Conservation (phyloP, 2,888 invertebrate genomes). For the Nomada hirtipes region DNA sequence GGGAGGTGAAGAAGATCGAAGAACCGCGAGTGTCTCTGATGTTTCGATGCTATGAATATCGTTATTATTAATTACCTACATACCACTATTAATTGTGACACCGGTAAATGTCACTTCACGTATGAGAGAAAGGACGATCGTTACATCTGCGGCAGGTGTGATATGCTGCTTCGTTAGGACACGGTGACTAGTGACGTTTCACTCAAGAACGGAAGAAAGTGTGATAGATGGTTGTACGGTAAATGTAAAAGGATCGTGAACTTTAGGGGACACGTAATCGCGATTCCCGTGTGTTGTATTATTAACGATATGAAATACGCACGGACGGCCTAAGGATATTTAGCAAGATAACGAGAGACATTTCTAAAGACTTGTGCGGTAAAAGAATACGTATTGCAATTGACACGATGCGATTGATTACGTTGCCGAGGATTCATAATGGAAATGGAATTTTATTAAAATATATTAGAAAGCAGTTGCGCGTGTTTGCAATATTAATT, state of each 20-base stretch:
- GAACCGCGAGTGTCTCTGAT: constrained; percentile 13
- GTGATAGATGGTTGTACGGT: not conserved
- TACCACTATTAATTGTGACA: constrained; percentile 34
- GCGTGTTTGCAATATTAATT: too few relatives aligned
- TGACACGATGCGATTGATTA: too few relatives aligned
- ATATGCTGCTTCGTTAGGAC: constrained; percentile 16
- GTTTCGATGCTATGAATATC: constrained; percentile 27
- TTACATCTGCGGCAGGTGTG: constrained; percentile 41
- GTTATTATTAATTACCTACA: constrained; percentile 66
- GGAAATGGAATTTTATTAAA: too few relatives aligned
- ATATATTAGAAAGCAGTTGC: too few relatives aligned
- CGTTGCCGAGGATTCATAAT: too few relatives aligned
- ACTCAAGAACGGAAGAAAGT: not conserved
- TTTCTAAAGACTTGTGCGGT: too few relatives aligned
- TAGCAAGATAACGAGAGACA: too few relatives aligned
- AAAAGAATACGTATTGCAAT: too few relatives aligned
- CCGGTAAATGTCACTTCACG: constrained; percentile 27
- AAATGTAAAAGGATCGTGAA: not conserved
- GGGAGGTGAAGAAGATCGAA: not conserved
- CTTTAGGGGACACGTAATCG: not conserved
- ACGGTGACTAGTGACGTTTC: constrained; percentile 17
- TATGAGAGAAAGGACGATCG: constrained; percentile 11
- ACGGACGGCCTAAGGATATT: too few relatives aligned
- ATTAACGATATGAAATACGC: too few relatives aligned
- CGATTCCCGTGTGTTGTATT: too few relatives aligned